Percentiles rank a stretch among this genome's conserved stretches.
These are phyloP conservation scores for Lophotis ruficrista DNA, from an alignment of 2,113 vertebrate genomes.

Conservation along the genomic window DNA sequence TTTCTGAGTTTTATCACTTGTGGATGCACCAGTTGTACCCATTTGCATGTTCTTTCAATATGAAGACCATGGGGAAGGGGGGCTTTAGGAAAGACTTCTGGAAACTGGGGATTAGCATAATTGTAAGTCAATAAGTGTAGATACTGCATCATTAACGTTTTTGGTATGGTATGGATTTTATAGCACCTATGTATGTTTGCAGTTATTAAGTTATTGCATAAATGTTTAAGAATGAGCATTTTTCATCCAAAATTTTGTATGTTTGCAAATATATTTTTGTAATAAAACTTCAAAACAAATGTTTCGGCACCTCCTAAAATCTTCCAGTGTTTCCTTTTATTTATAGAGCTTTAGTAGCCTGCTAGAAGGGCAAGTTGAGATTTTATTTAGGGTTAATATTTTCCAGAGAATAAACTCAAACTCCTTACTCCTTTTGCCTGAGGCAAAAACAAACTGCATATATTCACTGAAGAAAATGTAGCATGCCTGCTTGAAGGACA, in stretches of 20 bases:
- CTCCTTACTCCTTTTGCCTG: not conserved
- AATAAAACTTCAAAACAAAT: conserved; percentile 83
- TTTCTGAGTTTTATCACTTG: conserved; percentile 55
- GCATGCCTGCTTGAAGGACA: not conserved
- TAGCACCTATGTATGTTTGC: conserved; percentile 81
- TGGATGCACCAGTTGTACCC: conserved; percentile 24
- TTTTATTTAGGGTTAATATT: not conserved
- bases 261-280: conserved; percentile 87
- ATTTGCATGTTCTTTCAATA: conserved; percentile 36
- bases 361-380: not conserved
- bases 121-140: conserved; percentile 52
- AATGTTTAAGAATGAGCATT: conserved; percentile 80
- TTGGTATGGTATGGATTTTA: conserved; percentile 76
- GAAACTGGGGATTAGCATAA: conserved; percentile 1
- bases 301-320: conserved; percentile 77
- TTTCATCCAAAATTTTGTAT: conserved; percentile 85
- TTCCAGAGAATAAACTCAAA: not conserved
- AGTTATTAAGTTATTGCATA: conserved; percentile 84
- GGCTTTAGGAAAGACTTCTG: conserved; percentile 20
- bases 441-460: not conserved
- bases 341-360: not conserved
- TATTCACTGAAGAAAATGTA: not conserved
- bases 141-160: conserved; percentile 73
- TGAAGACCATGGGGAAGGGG: conserved; percentile 13
- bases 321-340: conserved; percentile 22